phyloP scores from a whole-genome alignment of 2,113 vertebrate species.

The Pavo muticus region DNA sequence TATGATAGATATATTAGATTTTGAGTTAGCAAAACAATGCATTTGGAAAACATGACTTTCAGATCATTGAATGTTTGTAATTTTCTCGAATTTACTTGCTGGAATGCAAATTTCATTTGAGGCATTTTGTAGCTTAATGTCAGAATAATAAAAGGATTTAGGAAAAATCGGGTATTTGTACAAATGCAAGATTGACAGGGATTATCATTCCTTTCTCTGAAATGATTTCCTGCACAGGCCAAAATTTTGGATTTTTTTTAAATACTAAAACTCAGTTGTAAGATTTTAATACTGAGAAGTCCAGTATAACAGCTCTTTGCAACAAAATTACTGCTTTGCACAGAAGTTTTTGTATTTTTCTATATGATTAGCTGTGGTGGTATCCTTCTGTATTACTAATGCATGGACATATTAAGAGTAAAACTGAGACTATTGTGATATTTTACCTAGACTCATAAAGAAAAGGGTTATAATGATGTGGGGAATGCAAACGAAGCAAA shows the following conservation, averaged over 20 bases:
- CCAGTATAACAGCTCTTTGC: too few relatives aligned
- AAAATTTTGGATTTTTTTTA: not conserved
- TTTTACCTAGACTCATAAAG: not conserved
- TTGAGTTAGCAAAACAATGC: not conserved
- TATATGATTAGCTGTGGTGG: not conserved
- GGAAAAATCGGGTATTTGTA: not conserved
- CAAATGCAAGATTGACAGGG: not conserved
- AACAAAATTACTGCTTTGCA: not conserved
- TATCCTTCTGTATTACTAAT: not conserved
- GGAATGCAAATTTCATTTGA: not conserved
- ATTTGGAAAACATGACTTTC: not conserved
- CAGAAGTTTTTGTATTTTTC: not conserved
- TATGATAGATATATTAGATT: not conserved
- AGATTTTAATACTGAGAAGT: not conserved
- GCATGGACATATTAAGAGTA: not conserved
- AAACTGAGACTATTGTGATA: not conserved
- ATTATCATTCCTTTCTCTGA: not conserved
- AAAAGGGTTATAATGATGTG: not conserved
- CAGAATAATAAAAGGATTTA: not conserved
- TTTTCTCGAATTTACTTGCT: not conserved
- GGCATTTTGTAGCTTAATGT: not conserved
- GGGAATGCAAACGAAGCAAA: too few relatives aligned
- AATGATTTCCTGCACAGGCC: not conserved
- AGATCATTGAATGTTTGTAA: not conserved
- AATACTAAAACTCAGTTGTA: not conserved